Base-by-base conservation (phyloP, 2,113 vertebrate genomes). In the Peromyscus maniculatus region DNA sequence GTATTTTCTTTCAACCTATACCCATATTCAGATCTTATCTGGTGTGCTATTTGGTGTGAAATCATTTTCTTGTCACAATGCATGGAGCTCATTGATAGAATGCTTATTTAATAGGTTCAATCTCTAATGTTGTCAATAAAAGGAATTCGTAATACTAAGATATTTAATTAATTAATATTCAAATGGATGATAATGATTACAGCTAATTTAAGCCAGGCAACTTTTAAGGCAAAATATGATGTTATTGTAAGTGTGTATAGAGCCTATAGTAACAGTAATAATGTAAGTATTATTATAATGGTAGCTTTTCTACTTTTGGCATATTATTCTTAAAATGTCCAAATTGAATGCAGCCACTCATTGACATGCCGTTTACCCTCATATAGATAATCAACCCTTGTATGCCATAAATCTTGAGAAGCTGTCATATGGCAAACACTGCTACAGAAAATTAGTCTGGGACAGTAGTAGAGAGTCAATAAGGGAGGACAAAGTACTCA, bases 151-250 rank as follows among this genome's bases (percentile, higher is more conserved):
- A 49, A 92, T 55, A 36, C 64, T 94, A 39, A 80, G 1, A 88
- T 64, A 71, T 36, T 77, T 36, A 24, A 64, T 46, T 67, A 84
- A 78, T 74, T 31, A 75, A 95, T 24, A 92, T 91, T 62, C 64
- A 72, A 16, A 3, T 13, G 19, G 5, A 92, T 4, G 66, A 46
- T 2, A 46, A 59, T 74, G 11, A 43, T 31, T 11, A 75, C 17
- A 69, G 24, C 12, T 88, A 88, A 80, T 43, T 96, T 89, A 93
- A 94, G 55, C 55, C 13, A 87, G 74, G 5, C 28, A 64, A 36
- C 31, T 36, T 59, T 52, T 22, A 22, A 52, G 31, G 11, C 10
- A 87, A 69, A 52, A 36, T 13, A 24, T 67, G 64, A 69, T 69
- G 6, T 52, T 79, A 21, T 69, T 12, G 64, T 49, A 82, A 91